Base-by-base conservation (phyloP, 2,113 vertebrate genomes). In the Tachycineta bicolor region DNA sequence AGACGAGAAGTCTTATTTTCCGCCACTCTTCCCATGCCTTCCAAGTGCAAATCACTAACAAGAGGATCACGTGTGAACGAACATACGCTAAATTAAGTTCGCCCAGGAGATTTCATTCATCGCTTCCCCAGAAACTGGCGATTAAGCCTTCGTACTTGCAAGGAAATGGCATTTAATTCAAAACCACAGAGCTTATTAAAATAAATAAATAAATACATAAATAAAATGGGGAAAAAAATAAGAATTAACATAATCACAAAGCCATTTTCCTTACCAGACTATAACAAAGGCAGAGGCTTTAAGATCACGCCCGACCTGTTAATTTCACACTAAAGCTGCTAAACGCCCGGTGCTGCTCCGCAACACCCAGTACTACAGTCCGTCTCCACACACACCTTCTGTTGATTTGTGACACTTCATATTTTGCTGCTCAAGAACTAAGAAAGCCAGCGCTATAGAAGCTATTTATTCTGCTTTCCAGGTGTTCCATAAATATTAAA, bases 41-140 rank as follows among this genome's bases (percentile, higher is more conserved):
- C 81, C 58, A 70, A 95, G 77, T 14, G 68, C 69, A 89, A 79
- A 92, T 89, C 58, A 26, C 69, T 75, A 55, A 63, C 81, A 58
- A 18, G 81, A 68, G 16, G 12, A 78, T 44, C 87, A 84, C 46
- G 26, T 74, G 89, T 33, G 70, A 64, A 69, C 79, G 56, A 37
- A 37, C 37, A 37, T 55, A 81, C 17, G 60, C 65, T 81, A 91
- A 93, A 84, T 64, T 28, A 52, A 59, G 39, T 60, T 68, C 33
- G 29, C 90, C 52, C 84, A 71, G 41, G n/a, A 93, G 92, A 82
- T 69, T 91, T 82, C 85, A 94, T 94, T 90, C 94, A 97, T 76
- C 29, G 1, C 17, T 43, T 77, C 63, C 53, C 34, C 46, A 76
- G 69, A 67, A 93, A 75, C 50, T 6, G 37, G 37, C 7, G 4